Evolutionary conservation across 1,140 invertebrate species (phyloP).

Genomic region (Penaeus vannamei): DNA sequence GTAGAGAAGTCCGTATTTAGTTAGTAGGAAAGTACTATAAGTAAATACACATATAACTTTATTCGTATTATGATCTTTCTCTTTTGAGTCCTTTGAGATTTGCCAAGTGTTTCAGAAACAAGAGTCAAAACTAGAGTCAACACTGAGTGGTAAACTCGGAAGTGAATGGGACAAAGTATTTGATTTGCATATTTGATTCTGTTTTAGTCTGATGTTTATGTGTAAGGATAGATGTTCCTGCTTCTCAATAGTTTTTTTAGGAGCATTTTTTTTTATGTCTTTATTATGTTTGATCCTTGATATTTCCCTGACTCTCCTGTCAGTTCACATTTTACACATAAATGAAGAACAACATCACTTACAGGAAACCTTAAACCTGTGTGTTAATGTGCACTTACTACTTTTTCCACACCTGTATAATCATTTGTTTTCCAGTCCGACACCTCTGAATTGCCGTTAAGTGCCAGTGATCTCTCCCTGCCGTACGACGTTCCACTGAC

Average conservation of each 20-base stretch:
- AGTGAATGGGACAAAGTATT: too few species aligned
- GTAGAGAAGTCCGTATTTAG: neutral
- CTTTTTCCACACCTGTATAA: neutral
- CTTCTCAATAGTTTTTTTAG: too few species aligned
- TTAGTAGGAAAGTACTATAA: too few species aligned
- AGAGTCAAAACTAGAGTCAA: too few species aligned
- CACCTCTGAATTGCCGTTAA: constrained; percentile 33
- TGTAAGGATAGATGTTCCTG: too few species aligned
- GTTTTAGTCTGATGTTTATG: too few species aligned
- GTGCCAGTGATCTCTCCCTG: constrained; percentile 76
- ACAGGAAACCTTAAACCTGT: neutral
- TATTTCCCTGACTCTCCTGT: neutral
- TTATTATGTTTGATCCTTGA: neutral
- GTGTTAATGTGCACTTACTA: neutral
- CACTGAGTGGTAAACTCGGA: too few species aligned
- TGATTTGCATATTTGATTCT: too few species aligned
- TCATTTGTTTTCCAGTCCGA: constrained; percentile 4
- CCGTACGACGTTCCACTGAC: constrained; percentile 86
- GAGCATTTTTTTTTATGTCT: neutral
- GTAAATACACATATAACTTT: too few species aligned
- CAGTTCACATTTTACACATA: neutral
- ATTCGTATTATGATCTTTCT: neutral
- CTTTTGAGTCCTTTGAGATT: neutral
- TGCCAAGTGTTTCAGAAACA: too few species aligned
- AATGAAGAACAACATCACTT: neutral